These are phyloP conservation scores for Tiphia femorata DNA, from an alignment of 2,888 invertebrate species.

Conservation along the genomic window DNA sequence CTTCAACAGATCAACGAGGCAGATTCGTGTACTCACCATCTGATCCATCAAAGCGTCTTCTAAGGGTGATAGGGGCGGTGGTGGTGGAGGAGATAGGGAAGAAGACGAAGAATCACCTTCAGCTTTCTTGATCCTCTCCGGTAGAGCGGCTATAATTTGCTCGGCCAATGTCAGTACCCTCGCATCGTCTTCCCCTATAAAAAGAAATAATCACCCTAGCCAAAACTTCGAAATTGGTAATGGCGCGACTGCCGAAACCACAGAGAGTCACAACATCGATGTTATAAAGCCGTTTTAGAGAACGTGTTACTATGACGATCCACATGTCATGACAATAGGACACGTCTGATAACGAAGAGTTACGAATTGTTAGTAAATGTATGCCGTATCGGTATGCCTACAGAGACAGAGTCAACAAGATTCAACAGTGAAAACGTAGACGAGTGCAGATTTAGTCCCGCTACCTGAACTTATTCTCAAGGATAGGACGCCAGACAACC, in stretches of 20 bases:
- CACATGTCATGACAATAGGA: slow-evolving; percentile 10
- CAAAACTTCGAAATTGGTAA: slow-evolving; percentile 19
- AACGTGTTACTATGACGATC: slow-evolving; percentile 34
- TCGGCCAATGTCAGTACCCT: slow-evolving; percentile 94
- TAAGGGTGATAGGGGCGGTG: slow-evolving; percentile 61
- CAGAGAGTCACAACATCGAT: slow-evolving; percentile 58
- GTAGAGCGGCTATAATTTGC: slow-evolving; percentile 98
- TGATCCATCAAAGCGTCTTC: slow-evolving; percentile 69
- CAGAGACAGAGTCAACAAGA: not conserved
- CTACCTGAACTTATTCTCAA: not conserved
- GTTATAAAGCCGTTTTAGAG: slow-evolving; percentile 43
- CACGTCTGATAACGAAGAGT: not conserved
- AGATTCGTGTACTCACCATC: slow-evolving; percentile 58
- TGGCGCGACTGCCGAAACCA: slow-evolving; percentile 41
- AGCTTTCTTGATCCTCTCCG: slow-evolving; percentile 91
- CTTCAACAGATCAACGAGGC: no score
- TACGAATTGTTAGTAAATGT: not conserved
- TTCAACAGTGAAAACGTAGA: not conserved
- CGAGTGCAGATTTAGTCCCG: not conserved
- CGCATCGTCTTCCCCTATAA: slow-evolving; percentile 91
- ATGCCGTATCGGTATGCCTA: not conserved
- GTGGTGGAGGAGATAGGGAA: slow-evolving; percentile 65
- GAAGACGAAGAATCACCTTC: slow-evolving; percentile 66
- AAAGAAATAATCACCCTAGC: slow-evolving; percentile 58
- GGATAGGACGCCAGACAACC: not conserved